Base-by-base conservation (phyloP, 1,140 invertebrate genomes). In the Bombus waltoni region DNA sequence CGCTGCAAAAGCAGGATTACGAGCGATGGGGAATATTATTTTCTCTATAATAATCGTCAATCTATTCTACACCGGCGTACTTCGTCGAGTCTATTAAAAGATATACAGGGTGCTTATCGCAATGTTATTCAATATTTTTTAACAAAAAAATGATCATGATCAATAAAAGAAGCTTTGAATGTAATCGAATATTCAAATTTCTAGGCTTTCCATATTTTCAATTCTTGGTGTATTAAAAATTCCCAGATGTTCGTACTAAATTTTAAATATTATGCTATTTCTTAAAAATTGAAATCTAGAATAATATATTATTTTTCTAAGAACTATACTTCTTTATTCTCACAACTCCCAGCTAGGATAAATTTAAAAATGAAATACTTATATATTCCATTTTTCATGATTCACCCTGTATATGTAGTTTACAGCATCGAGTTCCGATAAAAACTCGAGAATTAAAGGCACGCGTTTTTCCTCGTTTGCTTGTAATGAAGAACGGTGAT, bases 391-490 rank as follows among this genome's bases (percentile, higher is more conserved):
- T 38, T 53, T 25, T 35, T 35, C 10, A 35, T 2, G 15, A 10
- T 3, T 22, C 73, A 75, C 73, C 73, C 44, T 75, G 18, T 53
- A 53, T 35, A 53, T 53, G 32, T 32, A 75, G 32, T 35, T 75
- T 42, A 35, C 57, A 65, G 38, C 38, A 78, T 78, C 75, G 75
- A 65, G 62, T 78, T 78, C 75, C 75, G 75, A 78, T 78, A 78
- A 78, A 78, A 66, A 78, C 57, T 66, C 75, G 75, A 25, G 75
- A 78, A 78, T 65, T 78, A 78, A 78, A 78, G 75, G 59, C 59
- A 65, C 28, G 59, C 75, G 62, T 65, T 78, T 78, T 66, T 78
- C 18, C 57, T 78, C 38, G 75, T 42, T 78, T 28, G 75, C 75
- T 62, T 65, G 38, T 78, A 78, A 78, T 78, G 59, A 78, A 78